Base-by-base conservation (phyloP, 1,140 invertebrate species). In the Halictus rubicundus region DNA sequence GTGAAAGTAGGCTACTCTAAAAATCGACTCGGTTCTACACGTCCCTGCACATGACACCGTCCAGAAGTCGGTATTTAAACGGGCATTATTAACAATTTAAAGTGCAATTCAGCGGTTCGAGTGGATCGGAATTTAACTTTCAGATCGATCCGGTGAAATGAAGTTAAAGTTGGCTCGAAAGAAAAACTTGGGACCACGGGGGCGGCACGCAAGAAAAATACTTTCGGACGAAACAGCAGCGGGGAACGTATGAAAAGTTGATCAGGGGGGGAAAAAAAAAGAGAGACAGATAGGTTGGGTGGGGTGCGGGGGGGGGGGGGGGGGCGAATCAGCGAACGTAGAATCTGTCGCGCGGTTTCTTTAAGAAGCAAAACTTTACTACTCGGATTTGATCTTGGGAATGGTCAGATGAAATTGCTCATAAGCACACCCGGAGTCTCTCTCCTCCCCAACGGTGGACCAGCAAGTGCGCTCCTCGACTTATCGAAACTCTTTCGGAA, bases 401-500 rank as follows among this genome's bases (percentile, higher is more conserved):
- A 81, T 71, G 74, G 82, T 63, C 54, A 78, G 72, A 49, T 80
- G 74, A 85, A 84, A 85, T 85, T 85, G 83, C 82, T 78, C 83
- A 85, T 85, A 85, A 85, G 78, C 78, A 82, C 72, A 63, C 82
- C 32, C 69, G 32, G 64, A 81, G 64, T 84, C 82, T 65, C 82
- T 65, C 66, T 73, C 49, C 82, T 32, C 32, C 32, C 32, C 71
- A 68, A 66, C 54, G 60, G 72, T 81, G 82, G 83, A 76, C 83
- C 63, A 80, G 77, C 82, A 71, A 52, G 73, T 70, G 78, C 72
- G 82, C 54, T 57, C 32, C 54, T n/a, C 83, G 81, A 86, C 84
- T 87, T 86, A 86, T 87, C 84, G 84, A 86, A 86, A 87, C 81
- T 86, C 81, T 85, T 84, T 72, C 61, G 72, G 80, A 85, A 85